Conservation (phyloP, 2,797 vertebrate species). For the Melanotaenia trifasciata region DNA sequence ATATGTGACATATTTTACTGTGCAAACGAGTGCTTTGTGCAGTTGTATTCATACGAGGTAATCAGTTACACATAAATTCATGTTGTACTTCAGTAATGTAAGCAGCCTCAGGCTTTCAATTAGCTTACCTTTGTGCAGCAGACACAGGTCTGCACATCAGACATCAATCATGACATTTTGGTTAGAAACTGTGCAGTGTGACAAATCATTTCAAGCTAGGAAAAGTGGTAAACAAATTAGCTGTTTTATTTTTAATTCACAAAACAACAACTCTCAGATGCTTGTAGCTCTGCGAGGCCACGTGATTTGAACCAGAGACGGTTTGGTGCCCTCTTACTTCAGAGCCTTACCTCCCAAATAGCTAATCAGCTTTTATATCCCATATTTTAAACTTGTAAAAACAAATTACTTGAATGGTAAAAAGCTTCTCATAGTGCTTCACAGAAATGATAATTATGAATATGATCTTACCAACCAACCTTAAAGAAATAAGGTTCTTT, state of each 20-base stretch:
- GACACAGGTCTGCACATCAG: background rate
- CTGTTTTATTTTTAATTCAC: background rate
- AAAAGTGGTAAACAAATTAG: background rate
- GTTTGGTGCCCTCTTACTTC: background rate
- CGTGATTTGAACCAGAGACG: background rate
- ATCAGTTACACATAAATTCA: conserved; percentile 1
- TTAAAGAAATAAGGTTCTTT: no score
- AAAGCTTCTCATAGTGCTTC: no score
- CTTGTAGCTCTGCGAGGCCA: background rate
- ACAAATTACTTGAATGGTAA: no score
- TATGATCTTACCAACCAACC: no score
- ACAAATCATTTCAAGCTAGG: background rate
- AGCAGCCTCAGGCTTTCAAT: conserved; percentile 9
- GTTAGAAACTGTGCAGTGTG: background rate
- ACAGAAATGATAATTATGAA: no score
- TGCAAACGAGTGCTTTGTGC: background rate
- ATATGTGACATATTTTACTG: conserved; percentile 5
- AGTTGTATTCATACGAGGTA: background rate
- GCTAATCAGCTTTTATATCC: no score
- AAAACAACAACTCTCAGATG: background rate
- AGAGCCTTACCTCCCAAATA: no score
- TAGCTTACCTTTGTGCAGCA: background rate
- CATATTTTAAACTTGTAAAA: no score
- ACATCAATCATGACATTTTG: background rate
- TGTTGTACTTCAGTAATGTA: conserved; percentile 6